A percentile compares a stretch with the other conserved stretches of the same genome.
Evolutionary conservation across 2,797 vertebrate genomes (phyloP).

Genomic region (Phrynocephalus guinanensis): DNA sequence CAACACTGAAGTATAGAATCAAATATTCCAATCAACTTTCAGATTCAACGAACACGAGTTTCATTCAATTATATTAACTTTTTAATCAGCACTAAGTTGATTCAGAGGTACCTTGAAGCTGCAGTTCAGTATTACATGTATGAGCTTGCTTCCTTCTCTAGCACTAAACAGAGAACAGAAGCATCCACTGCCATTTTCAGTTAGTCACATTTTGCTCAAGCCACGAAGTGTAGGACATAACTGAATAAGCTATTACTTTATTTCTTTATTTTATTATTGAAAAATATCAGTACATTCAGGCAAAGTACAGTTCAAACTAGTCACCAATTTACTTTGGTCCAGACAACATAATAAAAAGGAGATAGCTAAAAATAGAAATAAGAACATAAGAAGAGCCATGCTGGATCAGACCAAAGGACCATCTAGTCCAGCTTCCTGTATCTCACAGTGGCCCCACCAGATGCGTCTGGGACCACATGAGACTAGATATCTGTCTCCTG

Average conservation of each 20-base stretch:
- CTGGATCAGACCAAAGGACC: too few species aligned
- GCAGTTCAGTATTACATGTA: not conserved
- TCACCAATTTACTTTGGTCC: not conserved
- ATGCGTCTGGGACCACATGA: too few species aligned
- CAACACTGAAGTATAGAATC: not conserved
- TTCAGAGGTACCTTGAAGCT: not conserved
- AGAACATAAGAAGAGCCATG: too few species aligned
- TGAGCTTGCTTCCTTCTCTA: not conserved
- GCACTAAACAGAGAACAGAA: not conserved
- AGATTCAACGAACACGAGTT: not conserved
- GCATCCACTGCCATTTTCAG: not conserved
- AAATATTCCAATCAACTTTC: not conserved
- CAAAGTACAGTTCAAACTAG: not conserved
- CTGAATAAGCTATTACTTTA: not conserved
- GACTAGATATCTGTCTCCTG: too few species aligned
- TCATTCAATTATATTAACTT: constrained; percentile 5
- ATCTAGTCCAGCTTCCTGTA: too few species aligned
- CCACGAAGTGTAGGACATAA: not conserved
- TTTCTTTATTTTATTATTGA: too few species aligned
- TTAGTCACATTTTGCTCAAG: not conserved
- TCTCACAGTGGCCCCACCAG: too few species aligned
- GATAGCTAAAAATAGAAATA: not conserved
- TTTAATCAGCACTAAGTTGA: not conserved
- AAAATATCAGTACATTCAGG: not conserved
- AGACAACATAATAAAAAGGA: not conserved